Conservation (phyloP, 2,888 invertebrate genomes). For the Anaspis maculata region DNA sequence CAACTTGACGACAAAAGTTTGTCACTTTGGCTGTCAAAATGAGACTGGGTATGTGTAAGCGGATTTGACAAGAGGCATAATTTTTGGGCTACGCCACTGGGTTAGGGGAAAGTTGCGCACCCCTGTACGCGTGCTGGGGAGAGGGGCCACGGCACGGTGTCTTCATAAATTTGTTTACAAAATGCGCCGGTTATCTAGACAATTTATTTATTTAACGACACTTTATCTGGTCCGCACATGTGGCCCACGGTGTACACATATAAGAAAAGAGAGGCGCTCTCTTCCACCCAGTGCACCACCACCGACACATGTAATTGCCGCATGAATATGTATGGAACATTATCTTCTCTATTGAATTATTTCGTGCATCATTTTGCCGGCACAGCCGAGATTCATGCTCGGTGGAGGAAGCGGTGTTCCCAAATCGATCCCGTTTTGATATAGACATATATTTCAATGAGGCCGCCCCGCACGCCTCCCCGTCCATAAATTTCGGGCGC, state of each 20-base stretch:
- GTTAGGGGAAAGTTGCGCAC: no score
- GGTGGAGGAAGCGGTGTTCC: constrained; percentile 5
- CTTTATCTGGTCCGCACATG: constrained; percentile 28
- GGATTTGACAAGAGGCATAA: no score
- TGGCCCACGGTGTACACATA: no score
- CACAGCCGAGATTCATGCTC: constrained; percentile 16
- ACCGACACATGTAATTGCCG: constrained; percentile 30
- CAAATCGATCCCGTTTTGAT: constrained; percentile 13
- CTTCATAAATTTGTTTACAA: constrained; percentile 31
- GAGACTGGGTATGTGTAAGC: no score
- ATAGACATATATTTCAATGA: constrained; percentile 15
- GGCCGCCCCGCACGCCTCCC: no score
- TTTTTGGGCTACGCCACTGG: no score
- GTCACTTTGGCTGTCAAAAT: no score
- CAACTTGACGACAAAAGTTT: no score
- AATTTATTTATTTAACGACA: constrained; percentile 33
- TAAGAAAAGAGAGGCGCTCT: no score
- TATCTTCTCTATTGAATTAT: constrained; percentile 38
- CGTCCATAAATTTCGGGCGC: no score
- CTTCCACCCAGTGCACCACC: no score
- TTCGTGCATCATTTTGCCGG: constrained; percentile 27
- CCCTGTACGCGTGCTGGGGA: no score
- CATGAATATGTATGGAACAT: constrained; percentile 39
- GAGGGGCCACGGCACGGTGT: constrained; percentile 16
- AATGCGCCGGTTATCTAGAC: constrained; percentile 27